phyloP scores from a whole-genome alignment of 2,113 vertebrate genomes.

The Puntigrus tetrazona region DNA sequence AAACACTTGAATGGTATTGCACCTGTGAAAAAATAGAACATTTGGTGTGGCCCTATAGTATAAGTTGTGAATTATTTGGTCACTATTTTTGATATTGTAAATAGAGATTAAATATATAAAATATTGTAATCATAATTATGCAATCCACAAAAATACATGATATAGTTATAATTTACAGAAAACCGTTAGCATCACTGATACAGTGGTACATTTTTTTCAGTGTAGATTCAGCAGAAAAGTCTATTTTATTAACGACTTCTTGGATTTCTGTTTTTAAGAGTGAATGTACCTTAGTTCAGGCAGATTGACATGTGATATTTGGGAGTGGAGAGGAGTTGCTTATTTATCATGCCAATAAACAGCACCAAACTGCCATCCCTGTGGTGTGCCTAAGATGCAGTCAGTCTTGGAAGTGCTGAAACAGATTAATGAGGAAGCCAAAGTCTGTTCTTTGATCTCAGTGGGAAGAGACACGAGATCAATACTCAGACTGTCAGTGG shows the following conservation, averaged over 20 bases:
- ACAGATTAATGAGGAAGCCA: slow-evolving; percentile 38
- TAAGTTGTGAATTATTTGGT: neutral
- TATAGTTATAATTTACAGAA: neutral
- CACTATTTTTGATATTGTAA: neutral
- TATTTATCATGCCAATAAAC: slow-evolving; percentile 2
- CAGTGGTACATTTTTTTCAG: neutral
- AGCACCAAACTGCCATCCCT: neutral
- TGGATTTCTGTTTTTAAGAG: neutral
- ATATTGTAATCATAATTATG: neutral
- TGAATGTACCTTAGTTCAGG: neutral
- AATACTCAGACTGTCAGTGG: slow-evolving; percentile 40
- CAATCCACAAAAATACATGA: neutral
- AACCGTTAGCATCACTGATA: neutral
- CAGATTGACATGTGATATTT: slow-evolving; percentile 4
- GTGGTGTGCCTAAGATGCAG: slow-evolving; percentile 1
- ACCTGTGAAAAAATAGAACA: neutral
- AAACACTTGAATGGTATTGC: neutral
- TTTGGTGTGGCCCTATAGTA: neutral
- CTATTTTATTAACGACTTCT: neutral
- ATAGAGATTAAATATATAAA: too few species aligned
- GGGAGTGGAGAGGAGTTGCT: neutral
- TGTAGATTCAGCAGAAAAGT: neutral
- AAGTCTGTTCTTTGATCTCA: slow-evolving; percentile 46
- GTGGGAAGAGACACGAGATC: slow-evolving; percentile 35
- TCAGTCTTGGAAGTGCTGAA: slow-evolving; percentile 2